These are phyloP conservation scores for Theonella swinhoei DNA, from an alignment of 37 sponge, comb jelly and placozoan genomes.

Conservation along the genomic window DNA sequence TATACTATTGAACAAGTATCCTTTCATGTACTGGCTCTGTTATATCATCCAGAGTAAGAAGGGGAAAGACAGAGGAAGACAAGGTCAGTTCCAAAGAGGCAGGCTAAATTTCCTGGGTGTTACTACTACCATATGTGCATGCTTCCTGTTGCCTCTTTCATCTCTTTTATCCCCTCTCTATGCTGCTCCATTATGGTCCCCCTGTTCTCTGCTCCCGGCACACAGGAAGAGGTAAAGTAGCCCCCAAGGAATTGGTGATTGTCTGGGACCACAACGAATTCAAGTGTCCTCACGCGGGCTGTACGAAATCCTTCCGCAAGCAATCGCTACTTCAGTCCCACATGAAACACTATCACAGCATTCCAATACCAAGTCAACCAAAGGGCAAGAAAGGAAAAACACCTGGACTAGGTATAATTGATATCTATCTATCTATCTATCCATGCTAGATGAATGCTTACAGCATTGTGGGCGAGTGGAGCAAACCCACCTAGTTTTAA, in stretches of 20 bases:
- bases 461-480: not conserved
- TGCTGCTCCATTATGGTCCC: too few relatives aligned
- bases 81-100: too few relatives aligned
- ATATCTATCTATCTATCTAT: not conserved
- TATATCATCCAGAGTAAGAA: too few relatives aligned
- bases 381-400: not conserved
- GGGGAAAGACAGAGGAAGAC: too few relatives aligned
- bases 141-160: too few relatives aligned
- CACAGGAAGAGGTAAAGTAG: slow-evolving; percentile 5
- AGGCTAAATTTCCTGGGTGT: too few relatives aligned
- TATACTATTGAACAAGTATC: too few relatives aligned
- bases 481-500: too few relatives aligned
- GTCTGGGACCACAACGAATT: slow-evolving; percentile 76
- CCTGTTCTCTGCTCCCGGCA: too few relatives aligned
- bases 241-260: slow-evolving; percentile 75
- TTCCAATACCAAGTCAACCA: not conserved
- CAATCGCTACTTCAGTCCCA: slow-evolving; percentile 68
- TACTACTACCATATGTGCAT: too few relatives aligned
- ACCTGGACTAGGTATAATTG: not conserved
- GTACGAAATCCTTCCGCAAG: slow-evolving; percentile 84
- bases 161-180: too few relatives aligned
- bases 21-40: too few relatives aligned
- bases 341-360: slow-evolving; percentile 78
- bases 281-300: slow-evolving; percentile 70
- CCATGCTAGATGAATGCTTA: not conserved